Conservation (phyloP, 2,113 vertebrate genomes). For the Fukomys damarensis region DNA sequence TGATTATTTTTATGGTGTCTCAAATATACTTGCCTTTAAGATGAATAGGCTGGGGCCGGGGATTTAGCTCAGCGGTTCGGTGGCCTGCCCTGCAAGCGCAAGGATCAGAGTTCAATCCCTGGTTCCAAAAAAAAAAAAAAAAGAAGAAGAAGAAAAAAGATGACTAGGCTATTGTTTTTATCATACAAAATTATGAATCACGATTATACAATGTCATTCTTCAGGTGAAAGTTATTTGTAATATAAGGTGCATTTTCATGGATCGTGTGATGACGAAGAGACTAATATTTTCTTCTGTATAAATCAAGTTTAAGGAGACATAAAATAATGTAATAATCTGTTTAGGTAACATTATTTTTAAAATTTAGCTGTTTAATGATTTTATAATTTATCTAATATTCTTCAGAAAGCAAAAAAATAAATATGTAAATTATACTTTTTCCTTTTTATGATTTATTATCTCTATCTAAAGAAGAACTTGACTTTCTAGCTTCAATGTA, state of each 20-base stretch:
- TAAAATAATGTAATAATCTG: conserved; percentile 3
- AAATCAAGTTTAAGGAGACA: conserved; percentile 38
- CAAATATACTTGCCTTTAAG: background rate
- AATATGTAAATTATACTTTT: background rate
- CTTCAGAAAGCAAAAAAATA: background rate
- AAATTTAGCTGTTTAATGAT: background rate
- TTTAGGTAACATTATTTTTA: background rate
- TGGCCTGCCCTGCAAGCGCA: too few species aligned
- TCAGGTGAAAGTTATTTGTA: background rate
- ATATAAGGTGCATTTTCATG: background rate
- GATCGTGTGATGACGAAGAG: background rate
- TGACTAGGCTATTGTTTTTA: too few species aligned
- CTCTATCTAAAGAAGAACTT: background rate
- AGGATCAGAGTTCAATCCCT: too few species aligned
- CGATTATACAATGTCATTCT: background rate
- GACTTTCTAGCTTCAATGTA: background rate
- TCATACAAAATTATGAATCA: conserved; percentile 37
- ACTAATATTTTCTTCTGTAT: background rate
- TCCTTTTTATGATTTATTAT: background rate
- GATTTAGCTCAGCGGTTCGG: too few species aligned
- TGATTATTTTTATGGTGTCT: background rate
- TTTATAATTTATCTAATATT: background rate
- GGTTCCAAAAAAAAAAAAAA: too few species aligned
- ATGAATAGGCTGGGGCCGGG: conserved; percentile 49
- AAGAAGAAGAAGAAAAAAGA: too few species aligned